Evolutionary conservation across 1,140 invertebrate genomes (phyloP), one percentile per base, ranked within the genome.

Genomic region (Wasmannia auropunctata): DNA sequence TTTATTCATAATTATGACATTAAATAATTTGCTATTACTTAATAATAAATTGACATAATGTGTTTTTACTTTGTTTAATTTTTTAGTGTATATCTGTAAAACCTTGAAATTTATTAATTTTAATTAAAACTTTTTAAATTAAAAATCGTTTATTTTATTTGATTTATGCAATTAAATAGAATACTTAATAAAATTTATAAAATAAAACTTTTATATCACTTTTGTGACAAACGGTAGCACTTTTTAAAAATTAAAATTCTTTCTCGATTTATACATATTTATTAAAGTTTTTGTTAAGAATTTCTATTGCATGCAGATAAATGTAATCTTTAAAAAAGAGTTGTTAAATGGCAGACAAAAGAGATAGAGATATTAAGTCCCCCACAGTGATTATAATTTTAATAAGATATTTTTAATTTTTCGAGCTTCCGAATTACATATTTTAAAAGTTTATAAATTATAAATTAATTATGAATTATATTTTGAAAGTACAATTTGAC

Each of bases 321-420:
- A 31, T 31, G 4, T 16, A 70, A 58, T 51, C 2, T 60, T 43
- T n/a, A 77, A 75, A 60, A 22, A 4, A 8, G 8, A 40, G 5
- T 31, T 8, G n/a, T 58, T 75, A 40, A 40, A 58, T 76, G 40
- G 25, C 7, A 58, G 58, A 43, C 6, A 11, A n/a, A n/a, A n/a
- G n/a, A n/a, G n/a, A n/a, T n/a, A n/a, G n/a, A n/a, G 40, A 62
- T 62, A 76, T 76, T 62, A 62, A 76, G 34, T n/a, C 4, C 60
- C 16, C 60, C 16, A 46, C 10, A 76, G 28, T 19, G 28, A 2
- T 5, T 62, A 37, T 31, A 5, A 19, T 37, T 74, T 54, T 54
- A 63, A 46, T 46, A 43, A 56, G 2, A 51, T n/a, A 11, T 28
- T 43, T 28, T 40, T 43, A 43, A 31, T 28, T 76, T 43, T 6